Evolutionary conservation across 2,888 invertebrate species (phyloP).

Genomic region (Leptinotarsa rubiginosa): DNA sequence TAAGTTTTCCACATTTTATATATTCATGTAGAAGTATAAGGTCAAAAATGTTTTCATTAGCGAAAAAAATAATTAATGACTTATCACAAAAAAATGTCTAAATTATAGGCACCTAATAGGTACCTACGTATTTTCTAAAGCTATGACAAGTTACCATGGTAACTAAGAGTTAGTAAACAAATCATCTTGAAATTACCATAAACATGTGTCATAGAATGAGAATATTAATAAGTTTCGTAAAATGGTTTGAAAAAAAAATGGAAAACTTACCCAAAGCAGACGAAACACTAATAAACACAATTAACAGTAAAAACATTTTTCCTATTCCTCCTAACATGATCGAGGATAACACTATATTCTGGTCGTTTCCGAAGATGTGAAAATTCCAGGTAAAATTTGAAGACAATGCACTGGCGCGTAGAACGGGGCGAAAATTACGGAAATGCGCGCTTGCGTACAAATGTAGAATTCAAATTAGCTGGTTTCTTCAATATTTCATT

Average conservation of each 20-base stretch:
- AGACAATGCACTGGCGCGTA: constrained; percentile 28
- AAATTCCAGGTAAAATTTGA: constrained; percentile 40
- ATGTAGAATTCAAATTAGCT: constrained; percentile 22
- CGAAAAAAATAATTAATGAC: too few species aligned
- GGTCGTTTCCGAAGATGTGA: constrained; percentile 33
- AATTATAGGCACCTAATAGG: too few species aligned
- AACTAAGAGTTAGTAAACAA: background rate
- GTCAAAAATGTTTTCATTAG: too few species aligned
- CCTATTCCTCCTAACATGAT: constrained; percentile 8
- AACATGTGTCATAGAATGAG: too few species aligned
- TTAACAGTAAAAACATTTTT: constrained; percentile 27
- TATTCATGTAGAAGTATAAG: too few species aligned
- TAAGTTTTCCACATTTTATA: too few species aligned
- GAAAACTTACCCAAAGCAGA: constrained; percentile 39
- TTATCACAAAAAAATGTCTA: too few species aligned
- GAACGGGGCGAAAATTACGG: constrained; percentile 20
- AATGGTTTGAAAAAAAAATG: constrained; percentile 16
- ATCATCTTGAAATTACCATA: too few species aligned
- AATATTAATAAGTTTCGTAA: background rate
- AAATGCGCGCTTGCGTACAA: constrained; percentile 33
- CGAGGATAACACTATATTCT: constrained; percentile 29
- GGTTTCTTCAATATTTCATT: background rate
- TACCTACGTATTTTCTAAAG: too few species aligned
- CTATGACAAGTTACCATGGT: background rate
- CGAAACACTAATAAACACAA: constrained; percentile 33